Conservation (phyloP, 2,888 invertebrate species). For the Diarsia rubi region DNA sequence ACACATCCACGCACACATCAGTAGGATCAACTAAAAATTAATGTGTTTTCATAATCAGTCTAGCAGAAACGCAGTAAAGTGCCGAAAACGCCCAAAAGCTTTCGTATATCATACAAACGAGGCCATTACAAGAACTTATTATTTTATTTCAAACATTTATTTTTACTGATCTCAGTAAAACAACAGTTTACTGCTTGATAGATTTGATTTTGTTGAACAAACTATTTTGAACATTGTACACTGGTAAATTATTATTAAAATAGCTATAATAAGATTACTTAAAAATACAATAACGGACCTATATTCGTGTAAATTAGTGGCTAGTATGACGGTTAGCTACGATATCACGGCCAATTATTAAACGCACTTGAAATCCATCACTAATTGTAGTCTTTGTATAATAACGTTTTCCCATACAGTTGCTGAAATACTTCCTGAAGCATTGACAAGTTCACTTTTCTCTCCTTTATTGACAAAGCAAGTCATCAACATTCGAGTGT, state of each 20-base stretch:
- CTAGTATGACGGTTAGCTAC: background rate
- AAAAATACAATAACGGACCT: background rate
- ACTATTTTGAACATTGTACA: too few relatives aligned
- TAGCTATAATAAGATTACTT: too few relatives aligned
- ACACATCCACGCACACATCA: too few relatives aligned
- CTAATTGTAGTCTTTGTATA: too few relatives aligned
- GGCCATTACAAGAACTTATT: conserved; percentile 16
- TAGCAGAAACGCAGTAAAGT: conserved; percentile 27
- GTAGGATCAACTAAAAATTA: conserved; percentile 12
- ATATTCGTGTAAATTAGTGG: background rate
- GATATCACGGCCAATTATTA: background rate
- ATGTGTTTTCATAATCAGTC: conserved; percentile 17
- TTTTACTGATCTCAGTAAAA: background rate
- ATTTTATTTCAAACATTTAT: background rate
- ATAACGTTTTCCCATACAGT: too few relatives aligned
- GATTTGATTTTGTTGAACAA: background rate
- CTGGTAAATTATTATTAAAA: too few relatives aligned
- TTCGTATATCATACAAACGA: conserved; percentile 24
- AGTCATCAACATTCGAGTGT: too few relatives aligned
- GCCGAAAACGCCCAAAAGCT: conserved; percentile 5
- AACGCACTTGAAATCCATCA: background rate
- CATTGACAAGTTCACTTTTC: too few relatives aligned
- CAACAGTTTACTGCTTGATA: background rate
- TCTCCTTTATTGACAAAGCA: background rate
- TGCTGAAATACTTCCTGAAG: too few relatives aligned